Conservation (phyloP, 2,888 invertebrate species). For the Sphinx pinastri region DNA sequence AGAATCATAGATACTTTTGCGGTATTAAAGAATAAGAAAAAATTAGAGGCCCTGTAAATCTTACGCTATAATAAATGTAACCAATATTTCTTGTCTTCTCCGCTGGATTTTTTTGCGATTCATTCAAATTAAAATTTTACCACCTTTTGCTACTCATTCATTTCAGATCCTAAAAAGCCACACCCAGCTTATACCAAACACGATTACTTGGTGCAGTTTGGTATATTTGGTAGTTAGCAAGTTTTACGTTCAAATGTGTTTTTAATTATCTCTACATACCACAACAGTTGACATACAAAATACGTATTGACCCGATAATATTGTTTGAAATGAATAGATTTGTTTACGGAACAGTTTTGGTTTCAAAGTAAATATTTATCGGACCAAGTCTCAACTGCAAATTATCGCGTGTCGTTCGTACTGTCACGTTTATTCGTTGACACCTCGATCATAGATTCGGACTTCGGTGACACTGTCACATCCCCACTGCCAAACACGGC, state of each 20-base stretch:
- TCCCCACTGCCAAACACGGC: constrained; percentile 51
- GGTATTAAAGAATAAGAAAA: too few relatives aligned
- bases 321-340: constrained; percentile 10
- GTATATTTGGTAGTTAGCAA: background rate
- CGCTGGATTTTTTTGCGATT: too few relatives aligned
- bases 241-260: background rate
- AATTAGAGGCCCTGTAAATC: too few relatives aligned
- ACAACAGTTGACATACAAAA: background rate
- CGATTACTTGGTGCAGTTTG: background rate
- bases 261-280: background rate
- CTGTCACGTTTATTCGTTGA: constrained; percentile 39
- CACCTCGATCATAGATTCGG: constrained; percentile 41
- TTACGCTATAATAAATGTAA: too few relatives aligned
- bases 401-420: constrained; percentile 47
- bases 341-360: constrained; percentile 18
- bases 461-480: constrained; percentile 58
- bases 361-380: constrained; percentile 8
- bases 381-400: constrained; percentile 38
- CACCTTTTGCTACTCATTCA: background rate
- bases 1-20: too few relatives aligned
- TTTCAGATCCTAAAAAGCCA: background rate
- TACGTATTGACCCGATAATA: constrained; percentile 12
- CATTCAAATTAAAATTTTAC: background rate
- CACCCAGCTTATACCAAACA: background rate
- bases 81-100: too few relatives aligned